Evolutionary conservation across 2,113 vertebrate genomes (phyloP), one percentile per base, ranked within the genome.

Genomic region (Micronycteris hirsuta): DNA sequence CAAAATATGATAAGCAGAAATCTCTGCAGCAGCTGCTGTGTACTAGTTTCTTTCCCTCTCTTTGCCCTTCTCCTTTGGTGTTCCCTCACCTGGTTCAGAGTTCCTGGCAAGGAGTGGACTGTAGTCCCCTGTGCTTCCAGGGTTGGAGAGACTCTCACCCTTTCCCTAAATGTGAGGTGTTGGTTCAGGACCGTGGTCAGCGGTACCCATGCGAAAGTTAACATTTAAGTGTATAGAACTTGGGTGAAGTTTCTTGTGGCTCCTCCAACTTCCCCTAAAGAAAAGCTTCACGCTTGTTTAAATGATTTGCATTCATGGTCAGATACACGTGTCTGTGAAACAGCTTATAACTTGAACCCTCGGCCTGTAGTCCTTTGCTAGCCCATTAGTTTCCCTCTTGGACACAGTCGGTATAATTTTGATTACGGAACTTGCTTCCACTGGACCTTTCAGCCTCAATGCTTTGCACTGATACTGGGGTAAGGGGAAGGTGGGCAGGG

Each of bases 331-430:
- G 91, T 85, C 81, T 61, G 56, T 70, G 61, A 87, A 54, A 84
- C 31, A 81, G 96, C 43, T 56, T 71, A 82, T 81, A 86, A 89
- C 96, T 76, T 89, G 88, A 86, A 86, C 56, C 41, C 61, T 58
- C 43, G 45, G 61, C 56, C 86, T 86, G 68, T 86, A 70, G 71
- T 94, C 77, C 49, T 77, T 84, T 91, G 93, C 89, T 82, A 28
- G 54, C 47, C 94, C 88, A 89, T 96, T 91, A 89, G 41, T 95
- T 97, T 63, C 43, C 71, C 3, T 92, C 88, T 92, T 86, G 83
- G 94, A 97, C 82, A 95, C 94, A 97, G 88, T 96, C 49, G 3
- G 91, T 97, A 94, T 96, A 95, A 93, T 97, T 96, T 96, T 92
- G 95, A 96, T 94, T 83, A 95, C 43, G 58, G 41, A 68, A 36